Evolutionary conservation across 2,888 invertebrate genomes (phyloP).

Genomic region (Phyllotreta striolata): DNA sequence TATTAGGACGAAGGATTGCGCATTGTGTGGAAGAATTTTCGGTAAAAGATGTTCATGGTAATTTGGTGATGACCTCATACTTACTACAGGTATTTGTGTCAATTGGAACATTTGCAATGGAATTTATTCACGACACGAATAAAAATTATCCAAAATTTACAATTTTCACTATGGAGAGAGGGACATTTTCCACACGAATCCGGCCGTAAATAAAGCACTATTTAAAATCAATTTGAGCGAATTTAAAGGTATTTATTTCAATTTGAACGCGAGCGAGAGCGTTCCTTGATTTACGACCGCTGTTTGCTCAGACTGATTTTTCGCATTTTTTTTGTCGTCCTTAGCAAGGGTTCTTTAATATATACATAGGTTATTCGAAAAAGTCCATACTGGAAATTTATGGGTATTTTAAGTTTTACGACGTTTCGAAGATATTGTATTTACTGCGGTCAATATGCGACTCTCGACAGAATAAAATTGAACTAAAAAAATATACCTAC

Average conservation of each 20-base stretch:
- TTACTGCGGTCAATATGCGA: constrained; percentile 10
- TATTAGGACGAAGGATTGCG: constrained; percentile 4
- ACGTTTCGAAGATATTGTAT: constrained; percentile 17
- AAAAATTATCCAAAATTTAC: too few relatives aligned
- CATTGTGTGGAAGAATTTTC: background rate
- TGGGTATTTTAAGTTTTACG: constrained; percentile 25
- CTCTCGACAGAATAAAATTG: constrained; percentile 6
- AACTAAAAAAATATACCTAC: constrained; percentile 2
- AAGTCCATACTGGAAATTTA: constrained; percentile 25
- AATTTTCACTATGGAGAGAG: too few relatives aligned
- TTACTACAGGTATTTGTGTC: too few relatives aligned
- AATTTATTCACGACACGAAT: too few relatives aligned
- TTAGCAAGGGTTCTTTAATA: constrained; percentile 21
- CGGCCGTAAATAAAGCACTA: too few relatives aligned
- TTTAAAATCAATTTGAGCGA: background rate
- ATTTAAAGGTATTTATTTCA: constrained; percentile 9
- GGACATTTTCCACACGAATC: too few relatives aligned
- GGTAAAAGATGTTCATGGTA: too few relatives aligned
- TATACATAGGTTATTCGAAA: constrained; percentile 26
- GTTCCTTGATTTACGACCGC: constrained; percentile 21
- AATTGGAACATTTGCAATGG: too few relatives aligned
- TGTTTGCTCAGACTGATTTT: constrained; percentile 22
- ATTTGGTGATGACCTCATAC: too few relatives aligned
- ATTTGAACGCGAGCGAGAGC: constrained; percentile 21
- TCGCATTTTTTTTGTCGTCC: constrained; percentile 10